Evolutionary conservation across 2,888 invertebrate species (phyloP).

Genomic region (Himalopsyche anomala): DNA sequence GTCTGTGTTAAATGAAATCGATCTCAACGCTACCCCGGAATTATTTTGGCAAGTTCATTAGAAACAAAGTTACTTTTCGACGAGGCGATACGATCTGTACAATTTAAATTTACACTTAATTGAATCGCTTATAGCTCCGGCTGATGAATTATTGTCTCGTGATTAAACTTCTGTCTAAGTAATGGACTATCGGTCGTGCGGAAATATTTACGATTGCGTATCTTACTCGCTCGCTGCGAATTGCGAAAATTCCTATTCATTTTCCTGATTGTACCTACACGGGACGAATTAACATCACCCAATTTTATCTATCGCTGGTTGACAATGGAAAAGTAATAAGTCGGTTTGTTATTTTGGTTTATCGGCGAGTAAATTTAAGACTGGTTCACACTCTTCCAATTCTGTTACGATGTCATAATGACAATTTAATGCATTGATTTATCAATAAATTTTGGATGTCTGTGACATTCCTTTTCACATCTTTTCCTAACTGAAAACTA

Average conservation of each 20-base stretch:
- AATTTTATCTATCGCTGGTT: no score
- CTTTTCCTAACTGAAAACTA: no score
- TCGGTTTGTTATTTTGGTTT: no score
- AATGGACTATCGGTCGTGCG: constrained; percentile 17
- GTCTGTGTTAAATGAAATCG: no score
- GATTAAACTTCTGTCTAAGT: constrained; percentile 30
- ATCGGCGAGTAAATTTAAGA: no score
- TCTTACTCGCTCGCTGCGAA: not conserved
- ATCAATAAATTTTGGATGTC: no score
- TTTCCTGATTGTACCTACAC: not conserved
- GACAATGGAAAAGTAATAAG: no score
- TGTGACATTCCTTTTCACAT: no score
- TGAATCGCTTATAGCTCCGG: constrained; percentile 34
- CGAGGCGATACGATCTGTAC: not conserved
- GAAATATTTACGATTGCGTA: constrained; percentile 24
- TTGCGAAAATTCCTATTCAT: not conserved
- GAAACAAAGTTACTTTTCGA: not conserved
- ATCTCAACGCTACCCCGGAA: not conserved
- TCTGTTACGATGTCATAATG: no score
- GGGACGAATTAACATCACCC: no score
- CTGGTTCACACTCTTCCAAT: no score
- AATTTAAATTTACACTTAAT: constrained; percentile 21
- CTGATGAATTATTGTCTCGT: constrained; percentile 3
- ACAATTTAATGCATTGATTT: no score
- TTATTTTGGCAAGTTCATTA: not conserved